Evolutionary conservation across 2,888 invertebrate genomes (phyloP).

Genomic region (Cerastis rubricosa): DNA sequence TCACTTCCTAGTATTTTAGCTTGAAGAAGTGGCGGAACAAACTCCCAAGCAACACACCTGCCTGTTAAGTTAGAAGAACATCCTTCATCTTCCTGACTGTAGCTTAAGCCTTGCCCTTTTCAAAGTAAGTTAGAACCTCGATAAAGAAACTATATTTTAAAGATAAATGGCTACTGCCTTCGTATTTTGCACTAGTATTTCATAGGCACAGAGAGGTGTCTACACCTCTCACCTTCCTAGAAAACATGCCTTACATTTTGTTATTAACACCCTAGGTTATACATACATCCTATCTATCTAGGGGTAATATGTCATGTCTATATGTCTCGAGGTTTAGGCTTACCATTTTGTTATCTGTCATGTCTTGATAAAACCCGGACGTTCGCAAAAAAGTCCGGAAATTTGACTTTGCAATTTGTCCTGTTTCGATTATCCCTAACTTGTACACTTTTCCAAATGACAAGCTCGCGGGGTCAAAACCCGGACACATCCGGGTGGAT

Average conservation of each 20-base stretch:
- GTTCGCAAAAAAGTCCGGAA: not conserved
- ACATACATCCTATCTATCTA: too few relatives aligned
- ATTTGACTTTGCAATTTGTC: not conserved
- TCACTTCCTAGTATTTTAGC: not conserved
- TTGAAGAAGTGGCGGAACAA: not conserved
- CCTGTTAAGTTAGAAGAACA: not conserved
- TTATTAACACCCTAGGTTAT: constrained; percentile 34
- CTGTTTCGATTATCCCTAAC: not conserved
- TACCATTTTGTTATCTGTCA: not conserved
- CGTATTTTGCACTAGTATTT: constrained; percentile 43
- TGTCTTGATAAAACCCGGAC: not conserved
- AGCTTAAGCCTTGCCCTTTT: not conserved
- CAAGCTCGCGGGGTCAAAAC: not conserved
- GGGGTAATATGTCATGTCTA: not conserved
- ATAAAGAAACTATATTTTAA: constrained; percentile 11
- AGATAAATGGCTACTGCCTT: constrained; percentile 15
- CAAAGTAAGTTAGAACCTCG: constrained; percentile 2
- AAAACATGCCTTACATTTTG: constrained; percentile 39
- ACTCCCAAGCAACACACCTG: not conserved
- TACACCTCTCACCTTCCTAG: constrained; percentile 33
- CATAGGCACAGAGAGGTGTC: constrained; percentile 47
- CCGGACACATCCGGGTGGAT: not conserved
- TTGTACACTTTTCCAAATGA: not conserved
- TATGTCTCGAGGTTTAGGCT: not conserved
- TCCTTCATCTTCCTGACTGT: not conserved